Evolutionary conservation across 2,888 invertebrate genomes (phyloP).

Genomic region (Ophioninae sp.): DNA sequence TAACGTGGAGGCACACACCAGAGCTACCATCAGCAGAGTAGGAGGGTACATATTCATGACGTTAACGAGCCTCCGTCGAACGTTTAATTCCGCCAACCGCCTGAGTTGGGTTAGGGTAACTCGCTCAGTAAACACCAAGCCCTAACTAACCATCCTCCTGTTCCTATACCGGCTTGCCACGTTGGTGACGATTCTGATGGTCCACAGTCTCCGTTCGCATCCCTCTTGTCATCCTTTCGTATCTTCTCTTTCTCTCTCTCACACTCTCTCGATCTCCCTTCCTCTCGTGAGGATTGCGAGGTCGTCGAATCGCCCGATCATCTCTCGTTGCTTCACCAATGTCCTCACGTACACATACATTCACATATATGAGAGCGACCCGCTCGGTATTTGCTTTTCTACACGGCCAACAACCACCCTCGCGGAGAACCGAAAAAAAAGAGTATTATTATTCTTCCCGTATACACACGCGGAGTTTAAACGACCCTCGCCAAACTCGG

Average conservation of each 20-base stretch:
- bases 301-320: constrained; percentile 35
- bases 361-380: constrained; percentile 43
- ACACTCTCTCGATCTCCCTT: background rate
- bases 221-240: constrained; percentile 61
- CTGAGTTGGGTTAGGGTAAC: constrained; percentile 81
- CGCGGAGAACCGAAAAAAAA: background rate
- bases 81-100: constrained; percentile 81
- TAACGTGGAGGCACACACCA: constrained; percentile 33
- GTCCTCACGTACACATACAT: constrained; percentile 39
- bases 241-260: constrained; percentile 35
- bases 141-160: constrained; percentile 80
- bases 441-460: constrained; percentile 51
- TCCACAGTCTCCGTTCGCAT: constrained; percentile 47
- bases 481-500: constrained; percentile 26
- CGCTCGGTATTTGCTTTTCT: constrained; percentile 60
- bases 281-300: constrained; percentile 17
- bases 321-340: constrained; percentile 32
- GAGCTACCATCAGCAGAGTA: constrained; percentile 69
- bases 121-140: constrained; percentile 80
- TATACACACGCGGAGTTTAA: constrained; percentile 22
- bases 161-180: constrained; percentile 39
- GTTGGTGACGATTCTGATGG: constrained; percentile 50
- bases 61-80: constrained; percentile 81
- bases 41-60: constrained; percentile 82
- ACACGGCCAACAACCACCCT: constrained; percentile 19